phyloP scores from a whole-genome alignment of 2,113 vertebrate species.

The Paradoxurus hermaphroditus region DNA sequence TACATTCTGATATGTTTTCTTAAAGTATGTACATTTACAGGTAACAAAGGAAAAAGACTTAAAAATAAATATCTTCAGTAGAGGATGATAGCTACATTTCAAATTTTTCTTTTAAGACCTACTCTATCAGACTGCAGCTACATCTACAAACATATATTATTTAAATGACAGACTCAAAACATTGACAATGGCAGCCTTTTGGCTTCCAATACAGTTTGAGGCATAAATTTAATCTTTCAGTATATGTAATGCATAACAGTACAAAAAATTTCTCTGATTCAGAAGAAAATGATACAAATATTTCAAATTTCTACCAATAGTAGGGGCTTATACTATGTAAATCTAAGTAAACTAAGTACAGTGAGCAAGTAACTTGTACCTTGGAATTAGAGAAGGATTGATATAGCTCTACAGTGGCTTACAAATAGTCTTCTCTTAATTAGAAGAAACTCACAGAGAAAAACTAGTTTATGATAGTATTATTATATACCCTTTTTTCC shows the following conservation, averaged over 20 bases:
- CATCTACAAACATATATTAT: not conserved
- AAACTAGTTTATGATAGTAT: not conserved
- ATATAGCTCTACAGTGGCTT: not conserved
- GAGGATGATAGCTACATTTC: not conserved
- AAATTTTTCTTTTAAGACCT: not conserved
- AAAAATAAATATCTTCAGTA: not conserved
- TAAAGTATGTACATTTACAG: constrained; percentile 5
- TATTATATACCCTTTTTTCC: not conserved
- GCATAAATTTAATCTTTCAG: not conserved
- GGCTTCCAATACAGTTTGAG: not conserved
- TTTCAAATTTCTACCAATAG: constrained; percentile 41
- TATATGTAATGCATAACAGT: not conserved
- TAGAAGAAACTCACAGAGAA: not conserved
- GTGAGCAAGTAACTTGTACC: not conserved
- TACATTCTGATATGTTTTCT: not conserved
- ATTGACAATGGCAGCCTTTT: not conserved
- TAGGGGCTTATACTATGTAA: not conserved
- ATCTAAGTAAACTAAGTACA: not conserved
- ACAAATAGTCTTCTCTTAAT: not conserved
- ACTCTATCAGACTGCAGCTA: not conserved
- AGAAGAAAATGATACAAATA: constrained; percentile 26
- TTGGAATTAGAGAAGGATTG: not conserved
- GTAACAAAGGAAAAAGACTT: not conserved
- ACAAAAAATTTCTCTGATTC: not conserved
- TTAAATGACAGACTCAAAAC: not conserved